Conservation (phyloP, 2,113 vertebrate genomes). For the Gyps fulvus region DNA sequence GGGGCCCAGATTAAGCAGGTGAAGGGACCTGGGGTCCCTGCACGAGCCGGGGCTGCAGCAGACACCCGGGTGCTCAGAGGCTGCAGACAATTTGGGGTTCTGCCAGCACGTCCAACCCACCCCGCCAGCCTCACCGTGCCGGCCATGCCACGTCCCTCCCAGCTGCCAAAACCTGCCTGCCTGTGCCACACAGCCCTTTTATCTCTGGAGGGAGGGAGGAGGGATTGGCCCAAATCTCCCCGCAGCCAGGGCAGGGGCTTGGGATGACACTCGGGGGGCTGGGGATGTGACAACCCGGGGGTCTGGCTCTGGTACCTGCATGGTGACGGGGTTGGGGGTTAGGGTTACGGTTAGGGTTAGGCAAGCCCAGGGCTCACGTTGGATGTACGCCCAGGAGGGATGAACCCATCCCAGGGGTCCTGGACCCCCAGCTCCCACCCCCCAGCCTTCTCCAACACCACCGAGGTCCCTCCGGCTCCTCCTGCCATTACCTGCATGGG, state of each 20-base stretch:
- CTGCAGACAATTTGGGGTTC: neutral
- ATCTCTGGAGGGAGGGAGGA: neutral
- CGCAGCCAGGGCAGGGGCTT: neutral
- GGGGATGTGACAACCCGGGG: rapidly evolving
- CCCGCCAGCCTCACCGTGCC: neutral
- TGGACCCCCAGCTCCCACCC: neutral
- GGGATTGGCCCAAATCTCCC: neutral
- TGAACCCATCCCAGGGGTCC: neutral
- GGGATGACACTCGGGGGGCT: rapidly evolving
- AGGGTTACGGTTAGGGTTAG: too few species aligned
- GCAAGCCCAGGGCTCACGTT: rapidly evolving
- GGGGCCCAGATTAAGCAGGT: neutral
- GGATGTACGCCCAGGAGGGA: rapidly evolving
- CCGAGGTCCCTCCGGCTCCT: neutral
- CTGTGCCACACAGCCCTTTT: neutral
- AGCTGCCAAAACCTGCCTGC: neutral
- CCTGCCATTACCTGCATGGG: conserved; percentile 5
- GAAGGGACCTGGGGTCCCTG: neutral
- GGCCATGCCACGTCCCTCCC: neutral
- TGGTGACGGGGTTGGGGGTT: neutral
- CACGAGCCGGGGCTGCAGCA: neutral
- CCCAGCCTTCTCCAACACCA: neutral
- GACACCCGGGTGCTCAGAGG: neutral
- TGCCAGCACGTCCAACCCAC: neutral
- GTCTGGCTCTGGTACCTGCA: neutral